Conservation (phyloP, 1,140 invertebrate species). For the Subanguina moxae region DNA sequence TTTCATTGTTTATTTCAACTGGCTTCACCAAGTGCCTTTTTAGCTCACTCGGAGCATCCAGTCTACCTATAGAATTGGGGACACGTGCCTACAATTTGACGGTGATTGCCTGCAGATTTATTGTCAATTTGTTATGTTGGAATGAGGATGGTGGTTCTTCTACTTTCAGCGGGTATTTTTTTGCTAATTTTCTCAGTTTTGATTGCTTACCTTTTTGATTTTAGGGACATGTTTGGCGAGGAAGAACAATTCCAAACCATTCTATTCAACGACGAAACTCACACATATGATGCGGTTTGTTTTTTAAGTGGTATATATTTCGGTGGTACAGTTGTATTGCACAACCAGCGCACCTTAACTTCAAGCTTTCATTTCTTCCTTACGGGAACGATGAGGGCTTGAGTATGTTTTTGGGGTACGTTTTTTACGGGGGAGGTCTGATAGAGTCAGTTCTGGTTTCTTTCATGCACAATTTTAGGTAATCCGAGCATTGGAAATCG, state of each 20-base stretch:
- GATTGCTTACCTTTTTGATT: conserved; percentile 1
- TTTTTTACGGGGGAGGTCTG: too few species aligned
- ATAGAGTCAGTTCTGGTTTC: too few species aligned
- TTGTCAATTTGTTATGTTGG: conserved; percentile 37
- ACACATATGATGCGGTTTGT: conserved; percentile 57
- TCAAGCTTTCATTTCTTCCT: too few species aligned
- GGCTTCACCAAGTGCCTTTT: conserved; percentile 14
- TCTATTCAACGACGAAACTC: conserved; percentile 58
- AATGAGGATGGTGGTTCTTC: conserved; percentile 18
- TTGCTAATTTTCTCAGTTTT: not conserved
- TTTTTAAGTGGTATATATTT: too few species aligned
- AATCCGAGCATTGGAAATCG: conserved; percentile 48
- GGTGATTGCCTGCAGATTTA: conserved; percentile 36
- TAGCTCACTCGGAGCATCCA: not conserved
- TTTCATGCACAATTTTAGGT: conserved; percentile 35
- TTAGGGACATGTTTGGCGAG: conserved; percentile 11
- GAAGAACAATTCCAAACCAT: conserved; percentile 53
- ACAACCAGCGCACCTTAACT: too few species aligned
- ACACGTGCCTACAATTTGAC: conserved; percentile 40
- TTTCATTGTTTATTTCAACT: conserved; percentile 3
- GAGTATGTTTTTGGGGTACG: too few species aligned
- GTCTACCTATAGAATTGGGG: conserved; percentile 27
- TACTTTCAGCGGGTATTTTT: conserved; percentile 9
- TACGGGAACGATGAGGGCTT: too few species aligned
- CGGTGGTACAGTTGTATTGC: too few species aligned